Base-by-base conservation (phyloP, 2,888 invertebrate genomes). In the Yponomeuta malinellus region DNA sequence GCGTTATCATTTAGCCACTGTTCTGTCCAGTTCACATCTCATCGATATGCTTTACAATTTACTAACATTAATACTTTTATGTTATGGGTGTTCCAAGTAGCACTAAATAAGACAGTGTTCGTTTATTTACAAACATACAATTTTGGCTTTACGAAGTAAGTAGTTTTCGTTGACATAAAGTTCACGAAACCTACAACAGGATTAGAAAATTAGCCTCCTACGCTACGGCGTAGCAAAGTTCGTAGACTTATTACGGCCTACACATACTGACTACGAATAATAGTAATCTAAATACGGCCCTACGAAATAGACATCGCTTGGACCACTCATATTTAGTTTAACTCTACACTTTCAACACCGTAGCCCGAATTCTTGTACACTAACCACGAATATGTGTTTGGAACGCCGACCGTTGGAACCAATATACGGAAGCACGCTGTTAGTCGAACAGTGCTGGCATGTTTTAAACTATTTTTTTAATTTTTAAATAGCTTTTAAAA, bases 21-120 rank as follows among this genome's bases (percentile, higher is more conserved):
- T 63, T 37, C 15, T 12, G 69, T 66, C 70, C 59, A 66, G 48
- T 67, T 12, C 52, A 71, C 29, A 48, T 48, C 23, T 48, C n/a
- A 68, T 68, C 52, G 43, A 48, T 52, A 63, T 63, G 65, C 66
- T 71, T 23, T 48, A 37, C 37, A 68, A 31, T 52, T 37, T 59
- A 68, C 68, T 43, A 71, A 63, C 29, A 68, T 43, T 29, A 10
- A 37, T 59, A 66, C 71, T 71, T 67, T n/a, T 31, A 59, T 59
- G 1, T 67, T 37, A 23, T 9, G 23, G 71, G 67, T 71, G 66
- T 48, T 71, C 48, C 8, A 64, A 63, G 52, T 59, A 43, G 5
- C 43, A 43, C 43, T 9, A 43, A 43, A 8, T 43, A 43, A 8
- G 6, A 43, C 6, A 43, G 8, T 43, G 43, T 43, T 43, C 43